A percentile compares a stretch with the other conserved stretches of the same genome.
These are phyloP conservation scores for Stercorarius parasiticus DNA, from an alignment of 2,113 vertebrate genomes.

Conservation along the genomic window DNA sequence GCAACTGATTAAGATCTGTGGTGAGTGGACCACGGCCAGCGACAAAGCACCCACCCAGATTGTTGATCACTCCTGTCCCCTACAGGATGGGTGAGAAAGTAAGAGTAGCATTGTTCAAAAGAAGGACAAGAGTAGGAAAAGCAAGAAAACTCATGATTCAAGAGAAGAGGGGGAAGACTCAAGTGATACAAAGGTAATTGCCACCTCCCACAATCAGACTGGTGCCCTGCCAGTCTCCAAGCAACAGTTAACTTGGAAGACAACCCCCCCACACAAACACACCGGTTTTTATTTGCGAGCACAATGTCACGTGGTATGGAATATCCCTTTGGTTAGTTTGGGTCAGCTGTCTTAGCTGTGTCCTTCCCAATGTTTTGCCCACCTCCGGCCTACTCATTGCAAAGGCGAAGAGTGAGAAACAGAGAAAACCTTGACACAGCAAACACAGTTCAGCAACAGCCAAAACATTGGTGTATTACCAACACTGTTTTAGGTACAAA, in stretches of 20 bases:
- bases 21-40: not conserved
- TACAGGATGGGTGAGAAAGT: not conserved
- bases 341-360: not conserved
- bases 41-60: not conserved
- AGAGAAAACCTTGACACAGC: not conserved
- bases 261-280: accelerated
- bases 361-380: not conserved
- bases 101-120: not conserved
- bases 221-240: not conserved
- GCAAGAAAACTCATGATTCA: not conserved
- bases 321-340: not conserved
- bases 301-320: accelerated
- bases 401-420: not conserved
- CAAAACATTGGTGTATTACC: not conserved
- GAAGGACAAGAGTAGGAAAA: not conserved
- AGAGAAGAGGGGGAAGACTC: not conserved
- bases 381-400: not conserved
- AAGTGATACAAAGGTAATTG: not conserved
- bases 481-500: not conserved
- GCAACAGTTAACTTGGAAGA: not conserved
- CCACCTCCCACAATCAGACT: accelerated
- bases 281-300: not conserved
- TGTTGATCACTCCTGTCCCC: not conserved
- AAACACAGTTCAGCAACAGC: not conserved
- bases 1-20: not conserved